Conservation (phyloP, 2,113 vertebrate species). For the Cyprinodon brontotheroides region DNA sequence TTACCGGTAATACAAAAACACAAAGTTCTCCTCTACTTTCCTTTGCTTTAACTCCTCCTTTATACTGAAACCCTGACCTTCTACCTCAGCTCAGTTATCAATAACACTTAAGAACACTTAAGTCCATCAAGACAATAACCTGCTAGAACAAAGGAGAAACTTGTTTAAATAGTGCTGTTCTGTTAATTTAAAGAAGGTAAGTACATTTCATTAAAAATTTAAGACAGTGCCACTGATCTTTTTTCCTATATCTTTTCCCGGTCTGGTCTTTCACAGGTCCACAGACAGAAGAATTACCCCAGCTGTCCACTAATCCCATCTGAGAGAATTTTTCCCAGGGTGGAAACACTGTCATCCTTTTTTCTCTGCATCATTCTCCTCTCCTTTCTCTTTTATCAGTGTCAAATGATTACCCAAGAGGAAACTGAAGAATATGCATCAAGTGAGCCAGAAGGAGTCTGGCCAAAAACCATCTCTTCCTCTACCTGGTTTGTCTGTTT, state of each 20-base stretch:
- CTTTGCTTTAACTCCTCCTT: slow-evolving; percentile 26
- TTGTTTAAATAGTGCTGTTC: slow-evolving; percentile 54
- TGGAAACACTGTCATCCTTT: slow-evolving; percentile 68
- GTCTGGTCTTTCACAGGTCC: slow-evolving; percentile 29
- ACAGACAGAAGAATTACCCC: slow-evolving; percentile 58
- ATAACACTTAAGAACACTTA: slow-evolving; percentile 43
- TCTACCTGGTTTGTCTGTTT: slow-evolving; percentile 20
- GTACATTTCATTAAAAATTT: slow-evolving; percentile 7
- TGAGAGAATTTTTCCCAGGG: slow-evolving; percentile 62
- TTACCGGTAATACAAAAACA: slow-evolving; percentile 18
- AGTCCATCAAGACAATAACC: slow-evolving; percentile 62
- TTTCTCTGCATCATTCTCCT: slow-evolving; percentile 47
- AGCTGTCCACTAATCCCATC: slow-evolving; percentile 56
- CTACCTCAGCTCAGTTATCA: slow-evolving; percentile 62
- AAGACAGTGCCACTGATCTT: slow-evolving; percentile 26
- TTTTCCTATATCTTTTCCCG: neutral
- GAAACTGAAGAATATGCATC: slow-evolving; percentile 57
- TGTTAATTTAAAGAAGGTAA: neutral
- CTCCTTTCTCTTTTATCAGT: slow-evolving; percentile 61
- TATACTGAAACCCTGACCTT: slow-evolving; percentile 53
- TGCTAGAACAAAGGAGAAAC: slow-evolving; percentile 57
- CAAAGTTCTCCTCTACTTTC: slow-evolving; percentile 22
- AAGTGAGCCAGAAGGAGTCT: slow-evolving; percentile 44
- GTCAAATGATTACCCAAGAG: slow-evolving; percentile 70
- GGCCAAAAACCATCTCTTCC: slow-evolving; percentile 37